Evolutionary conservation across 2,888 invertebrate species (phyloP).

Genomic region (Yponomeuta evonymella): DNA sequence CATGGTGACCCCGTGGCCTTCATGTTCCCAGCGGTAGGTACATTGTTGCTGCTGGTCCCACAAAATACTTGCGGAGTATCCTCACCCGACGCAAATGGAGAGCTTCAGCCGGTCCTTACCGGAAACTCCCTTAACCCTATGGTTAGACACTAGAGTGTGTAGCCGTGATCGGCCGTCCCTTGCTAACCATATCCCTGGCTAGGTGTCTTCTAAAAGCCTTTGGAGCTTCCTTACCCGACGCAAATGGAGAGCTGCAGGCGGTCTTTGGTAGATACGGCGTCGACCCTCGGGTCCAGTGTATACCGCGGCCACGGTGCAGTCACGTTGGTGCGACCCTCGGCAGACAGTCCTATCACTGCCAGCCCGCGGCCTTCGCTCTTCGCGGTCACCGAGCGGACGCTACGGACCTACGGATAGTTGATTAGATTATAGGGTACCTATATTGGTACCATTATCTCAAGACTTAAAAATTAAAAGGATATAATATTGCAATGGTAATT

Average conservation of each 20-base stretch:
- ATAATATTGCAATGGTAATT: no score
- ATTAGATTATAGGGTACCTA: neutral
- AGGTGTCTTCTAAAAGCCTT: no score
- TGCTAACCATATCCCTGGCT: no score
- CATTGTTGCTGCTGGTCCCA: no score
- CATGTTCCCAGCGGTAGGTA: no score
- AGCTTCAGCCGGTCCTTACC: conserved; percentile 82
- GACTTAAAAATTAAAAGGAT: no score
- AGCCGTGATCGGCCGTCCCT: no score
- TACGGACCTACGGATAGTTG: conserved; percentile 41
- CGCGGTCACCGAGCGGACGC: conserved; percentile 80
- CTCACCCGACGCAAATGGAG: conserved; percentile 87
- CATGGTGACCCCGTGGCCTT: no score
- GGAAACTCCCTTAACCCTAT: no score
- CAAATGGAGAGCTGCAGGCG: conserved; percentile 89
- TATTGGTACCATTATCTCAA: neutral
- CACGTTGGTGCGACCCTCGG: conserved; percentile 88
- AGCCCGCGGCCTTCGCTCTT: conserved; percentile 88
- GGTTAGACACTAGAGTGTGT: no score
- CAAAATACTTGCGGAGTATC: neutral
- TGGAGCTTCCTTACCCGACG: conserved; percentile 74
- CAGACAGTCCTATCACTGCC: conserved; percentile 85
- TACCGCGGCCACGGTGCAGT: conserved; percentile 92
- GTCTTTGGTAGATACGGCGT: conserved; percentile 84
- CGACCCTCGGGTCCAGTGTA: conserved; percentile 89